Percentiles rank a stretch among this genome's conserved stretches.
phyloP scores from a whole-genome alignment of 2,113 vertebrate species.

The Dasyurus viverrinus region DNA sequence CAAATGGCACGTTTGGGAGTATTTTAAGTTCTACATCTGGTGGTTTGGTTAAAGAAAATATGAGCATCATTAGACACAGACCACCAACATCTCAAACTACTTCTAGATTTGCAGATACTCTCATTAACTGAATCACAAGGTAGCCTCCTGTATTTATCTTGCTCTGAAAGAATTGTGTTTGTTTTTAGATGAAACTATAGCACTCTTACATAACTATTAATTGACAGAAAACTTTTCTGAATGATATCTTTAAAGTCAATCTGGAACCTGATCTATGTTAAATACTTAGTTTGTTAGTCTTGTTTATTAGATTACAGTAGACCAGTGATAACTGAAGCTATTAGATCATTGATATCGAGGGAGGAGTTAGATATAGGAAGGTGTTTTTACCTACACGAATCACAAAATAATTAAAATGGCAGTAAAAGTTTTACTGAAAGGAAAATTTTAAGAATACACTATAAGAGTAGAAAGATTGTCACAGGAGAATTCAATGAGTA shows the following conservation, averaged over 20 bases:
- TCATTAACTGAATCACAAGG: not conserved
- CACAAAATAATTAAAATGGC: not conserved
- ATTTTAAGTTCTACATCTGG: not conserved
- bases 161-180: not conserved
- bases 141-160: not conserved
- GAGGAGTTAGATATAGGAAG: slow-evolving; percentile 11
- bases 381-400: not conserved
- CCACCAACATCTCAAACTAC: not conserved
- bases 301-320: not conserved
- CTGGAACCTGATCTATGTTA: not conserved
- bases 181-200: not conserved
- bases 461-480: not conserved
- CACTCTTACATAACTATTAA: not conserved
- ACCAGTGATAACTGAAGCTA: not conserved
- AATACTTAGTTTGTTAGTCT: not conserved
- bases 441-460: slow-evolving; percentile 12
- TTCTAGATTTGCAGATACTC: not conserved
- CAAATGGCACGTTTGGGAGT: not conserved
- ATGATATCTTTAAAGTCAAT: not conserved
- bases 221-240: slow-evolving; percentile 22
- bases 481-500: not conserved
- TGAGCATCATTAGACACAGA: not conserved
- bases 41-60: not conserved
- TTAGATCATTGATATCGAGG: fast-evolving
- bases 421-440: not conserved